Evolutionary conservation across 1,140 invertebrate genomes (phyloP).

Genomic region (Drosophila sucinea): DNA sequence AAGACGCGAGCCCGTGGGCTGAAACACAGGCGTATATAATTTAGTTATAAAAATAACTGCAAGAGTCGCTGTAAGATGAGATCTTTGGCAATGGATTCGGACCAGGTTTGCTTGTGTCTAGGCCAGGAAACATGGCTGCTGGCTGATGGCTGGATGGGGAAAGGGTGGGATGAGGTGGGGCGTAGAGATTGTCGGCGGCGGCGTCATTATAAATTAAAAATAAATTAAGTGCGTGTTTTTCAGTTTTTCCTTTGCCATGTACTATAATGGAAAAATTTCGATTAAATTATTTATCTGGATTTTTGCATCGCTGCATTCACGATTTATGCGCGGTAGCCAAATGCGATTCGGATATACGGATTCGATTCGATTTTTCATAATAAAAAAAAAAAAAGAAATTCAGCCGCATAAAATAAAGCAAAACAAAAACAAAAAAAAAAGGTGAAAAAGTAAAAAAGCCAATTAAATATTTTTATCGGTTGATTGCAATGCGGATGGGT

Average conservation of each 20-base stretch:
- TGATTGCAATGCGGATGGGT: slow-evolving; percentile 74
- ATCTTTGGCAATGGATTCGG: slow-evolving; percentile 55
- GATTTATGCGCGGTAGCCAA: slow-evolving; percentile 71
- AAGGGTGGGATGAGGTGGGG: background rate
- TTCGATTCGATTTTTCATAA: slow-evolving; percentile 63
- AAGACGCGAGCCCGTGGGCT: slow-evolving; percentile 28
- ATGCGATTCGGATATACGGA: slow-evolving; percentile 47
- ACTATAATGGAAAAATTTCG: slow-evolving; percentile 67
- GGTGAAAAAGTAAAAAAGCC: slow-evolving; percentile 56
- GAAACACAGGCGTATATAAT: slow-evolving; percentile 75
- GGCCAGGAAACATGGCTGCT: background rate
- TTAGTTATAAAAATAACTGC: slow-evolving; percentile 83
- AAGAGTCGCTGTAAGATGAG: slow-evolving; percentile 70
- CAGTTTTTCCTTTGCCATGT: slow-evolving; percentile 37
- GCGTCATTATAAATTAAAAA: slow-evolving; percentile 78
- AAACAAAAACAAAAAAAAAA: background rate
- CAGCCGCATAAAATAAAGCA: background rate
- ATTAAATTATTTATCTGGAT: slow-evolving; percentile 76
- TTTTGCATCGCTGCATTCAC: slow-evolving; percentile 60
- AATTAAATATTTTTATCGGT: slow-evolving; percentile 80
- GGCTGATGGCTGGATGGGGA: background rate
- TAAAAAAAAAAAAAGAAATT: slow-evolving; percentile 17
- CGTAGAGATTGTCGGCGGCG: slow-evolving; percentile 24
- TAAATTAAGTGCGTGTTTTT: slow-evolving; percentile 78
- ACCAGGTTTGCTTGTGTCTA: slow-evolving; percentile 8